Conservation (phyloP, 2,888 invertebrate species). For the Synanthedon myopaeformis region DNA sequence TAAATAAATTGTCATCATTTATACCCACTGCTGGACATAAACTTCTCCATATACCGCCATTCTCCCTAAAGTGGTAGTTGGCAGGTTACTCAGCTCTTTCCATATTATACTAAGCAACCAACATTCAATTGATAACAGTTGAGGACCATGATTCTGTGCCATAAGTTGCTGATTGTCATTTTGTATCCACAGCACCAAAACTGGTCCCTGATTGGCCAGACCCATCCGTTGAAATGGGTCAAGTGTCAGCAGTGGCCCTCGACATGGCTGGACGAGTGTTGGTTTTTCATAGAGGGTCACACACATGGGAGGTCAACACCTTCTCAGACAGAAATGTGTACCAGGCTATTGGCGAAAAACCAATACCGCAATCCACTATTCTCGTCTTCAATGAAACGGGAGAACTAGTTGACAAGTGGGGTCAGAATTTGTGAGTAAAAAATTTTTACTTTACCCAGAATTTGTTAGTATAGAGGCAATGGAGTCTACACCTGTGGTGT, state of each 20-base stretch:
- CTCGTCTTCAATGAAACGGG: constrained; percentile 74
- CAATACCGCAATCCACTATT: constrained; percentile 76
- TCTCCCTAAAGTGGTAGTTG: too few species aligned
- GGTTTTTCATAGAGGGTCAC: constrained; percentile 84
- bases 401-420: constrained; percentile 74
- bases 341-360: constrained; percentile 60
- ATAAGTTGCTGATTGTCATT: too few species aligned
- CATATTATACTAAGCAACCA: too few species aligned
- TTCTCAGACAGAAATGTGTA: constrained; percentile 72
- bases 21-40: too few species aligned
- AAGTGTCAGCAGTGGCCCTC: constrained; percentile 84
- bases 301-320: constrained; percentile 72
- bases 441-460: not conserved
- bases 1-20: too few species aligned
- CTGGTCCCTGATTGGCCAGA: constrained; percentile 72
- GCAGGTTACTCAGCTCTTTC: too few species aligned
- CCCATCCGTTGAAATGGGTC: constrained; percentile 70
- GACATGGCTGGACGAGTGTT: constrained; percentile 79
- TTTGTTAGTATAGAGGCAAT: not conserved
- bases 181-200: constrained; percentile 50
- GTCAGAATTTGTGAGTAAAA: constrained; percentile 73
- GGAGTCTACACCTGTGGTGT: not conserved
- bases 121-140: too few species aligned
- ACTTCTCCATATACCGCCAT: too few species aligned
- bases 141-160: too few species aligned